phyloP scores from a whole-genome alignment of 2,113 vertebrate species.

The Naja naja region DNA sequence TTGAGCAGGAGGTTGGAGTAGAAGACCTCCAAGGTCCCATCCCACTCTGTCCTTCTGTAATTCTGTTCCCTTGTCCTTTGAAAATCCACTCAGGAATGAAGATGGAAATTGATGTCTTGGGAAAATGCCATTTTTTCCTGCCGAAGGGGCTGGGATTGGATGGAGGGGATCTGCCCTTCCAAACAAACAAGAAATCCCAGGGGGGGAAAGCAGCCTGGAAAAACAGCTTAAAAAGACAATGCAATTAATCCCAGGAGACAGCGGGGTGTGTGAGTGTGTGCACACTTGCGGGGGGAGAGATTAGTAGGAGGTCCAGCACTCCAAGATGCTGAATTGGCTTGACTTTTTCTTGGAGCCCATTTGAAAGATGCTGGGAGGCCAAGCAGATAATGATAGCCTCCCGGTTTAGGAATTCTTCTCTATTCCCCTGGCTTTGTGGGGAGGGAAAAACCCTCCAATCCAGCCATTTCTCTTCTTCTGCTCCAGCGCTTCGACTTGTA shows the following conservation, averaged over 20 bases:
- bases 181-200: background rate
- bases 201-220: background rate
- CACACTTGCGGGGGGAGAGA: too few relatives aligned
- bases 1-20: too few relatives aligned
- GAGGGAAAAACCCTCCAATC: background rate
- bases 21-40: too few relatives aligned
- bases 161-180: fast-evolving
- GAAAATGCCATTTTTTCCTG: too few relatives aligned
- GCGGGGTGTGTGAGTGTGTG: too few relatives aligned
- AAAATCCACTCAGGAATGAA: background rate
- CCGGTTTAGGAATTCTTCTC: background rate
- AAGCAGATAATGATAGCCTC: background rate
- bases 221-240: background rate
- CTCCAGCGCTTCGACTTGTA: background rate
- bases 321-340: background rate
- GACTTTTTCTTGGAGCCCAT: background rate
- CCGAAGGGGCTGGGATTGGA: background rate
- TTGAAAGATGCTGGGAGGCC: background rate
- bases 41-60: too few relatives aligned
- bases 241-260: background rate
- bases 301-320: background rate
- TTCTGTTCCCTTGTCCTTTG: background rate
- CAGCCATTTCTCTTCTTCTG: background rate
- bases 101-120: too few relatives aligned
- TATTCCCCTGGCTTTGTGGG: background rate